These are phyloP conservation scores for Drosophila leontia DNA, from an alignment of 1,140 invertebrate species.

Conservation along the genomic window DNA sequence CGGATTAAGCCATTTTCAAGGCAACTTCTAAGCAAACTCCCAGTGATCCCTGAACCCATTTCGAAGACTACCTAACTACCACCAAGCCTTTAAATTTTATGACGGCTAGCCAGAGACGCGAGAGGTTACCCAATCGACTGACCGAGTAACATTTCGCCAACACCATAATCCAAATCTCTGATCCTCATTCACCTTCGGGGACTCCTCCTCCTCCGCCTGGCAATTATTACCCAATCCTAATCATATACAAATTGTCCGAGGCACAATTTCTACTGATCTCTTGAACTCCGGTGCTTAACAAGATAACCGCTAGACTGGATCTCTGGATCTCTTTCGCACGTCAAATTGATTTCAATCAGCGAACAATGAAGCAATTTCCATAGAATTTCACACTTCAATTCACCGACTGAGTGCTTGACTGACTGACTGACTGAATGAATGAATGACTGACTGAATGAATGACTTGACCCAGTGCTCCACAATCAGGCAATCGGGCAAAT, in stretches of 20 bases:
- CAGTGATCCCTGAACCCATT: constrained; percentile 23
- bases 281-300: constrained; percentile 52
- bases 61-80: background rate
- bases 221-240: constrained; percentile 47
- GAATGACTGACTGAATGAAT: constrained; percentile 20
- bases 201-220: constrained; percentile 4
- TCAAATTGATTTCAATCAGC: constrained; percentile 77
- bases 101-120: constrained; percentile 12
- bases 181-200: constrained; percentile 35
- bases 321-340: constrained; percentile 44
- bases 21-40: constrained; percentile 12
- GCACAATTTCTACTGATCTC: constrained; percentile 50
- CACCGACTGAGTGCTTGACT: constrained; percentile 6
- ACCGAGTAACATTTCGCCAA: constrained; percentile 19
- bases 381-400: constrained; percentile 75
- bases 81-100: background rate
- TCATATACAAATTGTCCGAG: constrained; percentile 31
- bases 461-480: constrained; percentile 66
- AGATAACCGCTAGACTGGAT: constrained; percentile 17
- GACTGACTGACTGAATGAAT: constrained; percentile 13
- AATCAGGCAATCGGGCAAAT: constrained; percentile 52
- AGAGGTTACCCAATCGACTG: constrained; percentile 27
- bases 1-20: constrained; percentile 17
- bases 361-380: constrained; percentile 74
- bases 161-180: constrained; percentile 21